Evolutionary conservation across 37 sponge, comb jelly and placozoan genomes (phyloP), one percentile per base, ranked within the genome.

Genomic region (Aplysina aerophoba): DNA sequence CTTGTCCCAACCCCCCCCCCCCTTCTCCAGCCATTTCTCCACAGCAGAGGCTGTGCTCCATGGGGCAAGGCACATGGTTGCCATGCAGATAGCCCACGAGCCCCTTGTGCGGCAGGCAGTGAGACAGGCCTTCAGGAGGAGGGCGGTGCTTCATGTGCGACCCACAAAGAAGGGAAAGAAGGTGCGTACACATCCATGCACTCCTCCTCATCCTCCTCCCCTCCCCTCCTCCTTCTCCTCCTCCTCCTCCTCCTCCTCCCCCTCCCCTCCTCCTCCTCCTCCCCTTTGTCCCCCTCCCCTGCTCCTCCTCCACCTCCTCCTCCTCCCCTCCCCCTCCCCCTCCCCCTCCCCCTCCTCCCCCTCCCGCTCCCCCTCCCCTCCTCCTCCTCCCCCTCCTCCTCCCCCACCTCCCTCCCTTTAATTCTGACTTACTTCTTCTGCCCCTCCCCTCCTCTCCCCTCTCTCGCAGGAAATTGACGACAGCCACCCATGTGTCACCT

Each of bases 81-180:
- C 99, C 39, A 85, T 94, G 86, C 92, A 98, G 89, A 83, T 98
- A 15, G 89, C 97, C 0, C 55, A 79, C 25, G 97, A 98, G 55
- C 99, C 99, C 41, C 83, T 87, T 36, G 95, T 98, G 68, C 78
- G 97, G n/a, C 90, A 93, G 60, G 85, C 93, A 24, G 82, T 96
- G 64, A 83, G 99, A 66, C 86, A 84, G 44, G 91, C 92, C 39
- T 98, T 90, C 84, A 81, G 87, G 55, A 89, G 87, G 67, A 91
- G 94, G 22, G 99, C 97, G 6, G 80, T 90, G 25, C 80, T 98
- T 54, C 72, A 74, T n/a, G 87, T 93, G 8, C 87, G 64, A 25
- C 99, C 97, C 0, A 96, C 99, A 37, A 96, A 94, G 80, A 95
- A 90, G 73, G 99, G 99, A 67, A 91, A 55, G 33, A 95, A 95